Evolutionary conservation across 2,797 vertebrate species (phyloP).

Genomic region (Chanos chanos): DNA sequence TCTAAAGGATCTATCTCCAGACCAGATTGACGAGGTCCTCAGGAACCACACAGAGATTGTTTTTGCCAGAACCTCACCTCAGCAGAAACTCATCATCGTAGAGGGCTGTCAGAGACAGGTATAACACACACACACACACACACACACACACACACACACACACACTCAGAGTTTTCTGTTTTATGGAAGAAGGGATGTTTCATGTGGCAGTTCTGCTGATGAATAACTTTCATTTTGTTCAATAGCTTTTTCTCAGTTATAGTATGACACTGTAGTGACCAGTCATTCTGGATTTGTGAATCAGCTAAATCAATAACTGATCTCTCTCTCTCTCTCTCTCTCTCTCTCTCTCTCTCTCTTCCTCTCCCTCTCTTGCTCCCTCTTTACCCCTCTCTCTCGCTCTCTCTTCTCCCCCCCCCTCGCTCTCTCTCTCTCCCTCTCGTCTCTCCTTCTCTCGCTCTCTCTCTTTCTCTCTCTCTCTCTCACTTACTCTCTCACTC

Average conservation of each 20-base stretch:
- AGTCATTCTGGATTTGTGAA: no score
- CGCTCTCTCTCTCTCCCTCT: no score
- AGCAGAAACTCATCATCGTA: conserved; percentile 89
- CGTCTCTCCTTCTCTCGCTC: no score
- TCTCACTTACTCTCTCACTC: neutral
- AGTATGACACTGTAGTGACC: no score
- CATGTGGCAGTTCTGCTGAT: no score
- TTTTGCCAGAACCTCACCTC: conserved; percentile 87
- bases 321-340: neutral
- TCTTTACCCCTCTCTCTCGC: neutral
- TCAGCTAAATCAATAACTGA: no score
- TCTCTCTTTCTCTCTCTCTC: no score
- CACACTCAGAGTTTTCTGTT: no score
- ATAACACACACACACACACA: neutral
- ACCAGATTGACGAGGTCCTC: conserved; percentile 86
- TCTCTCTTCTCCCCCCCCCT: neutral
- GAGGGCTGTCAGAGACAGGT: conserved; percentile 92
- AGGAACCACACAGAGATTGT: conserved; percentile 92
- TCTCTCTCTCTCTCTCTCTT: neutral
- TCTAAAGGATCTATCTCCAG: conserved; percentile 80
- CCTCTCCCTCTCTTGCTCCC: neutral
- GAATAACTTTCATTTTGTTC: neutral
- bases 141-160: neutral
- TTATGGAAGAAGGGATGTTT: no score
- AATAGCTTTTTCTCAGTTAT: no score